These are phyloP conservation scores for Epiperipatus broadwayi DNA, from an alignment of 2,888 invertebrate species.

Conservation along the genomic window DNA sequence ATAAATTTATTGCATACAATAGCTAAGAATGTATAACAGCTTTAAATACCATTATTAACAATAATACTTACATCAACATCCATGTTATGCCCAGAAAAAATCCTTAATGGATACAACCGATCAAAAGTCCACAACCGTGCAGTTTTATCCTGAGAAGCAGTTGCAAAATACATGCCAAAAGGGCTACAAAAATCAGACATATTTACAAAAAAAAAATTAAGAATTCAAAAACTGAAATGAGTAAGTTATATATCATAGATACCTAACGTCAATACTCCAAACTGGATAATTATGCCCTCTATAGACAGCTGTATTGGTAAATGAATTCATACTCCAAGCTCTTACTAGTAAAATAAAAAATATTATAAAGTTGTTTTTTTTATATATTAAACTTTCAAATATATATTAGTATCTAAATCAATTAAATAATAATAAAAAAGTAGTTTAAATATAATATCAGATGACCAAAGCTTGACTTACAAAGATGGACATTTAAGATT, in stretches of 20 bases:
- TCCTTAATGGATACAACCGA: conserved; percentile 55
- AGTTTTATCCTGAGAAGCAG: conserved; percentile 59
- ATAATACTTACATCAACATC: conserved; percentile 59
- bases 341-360: conserved; percentile 15
- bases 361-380: not conserved
- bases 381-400: no score
- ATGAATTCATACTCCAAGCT: conserved; percentile 46
- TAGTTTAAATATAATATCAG: no score
- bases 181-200: conserved; percentile 36
- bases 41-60: no score
- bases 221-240: no score
- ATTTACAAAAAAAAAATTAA: not conserved
- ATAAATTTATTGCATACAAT: no score
- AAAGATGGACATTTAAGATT: no score
- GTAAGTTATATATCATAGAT: conserved; percentile 4
- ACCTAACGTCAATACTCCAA: conserved; percentile 54
- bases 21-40: no score
- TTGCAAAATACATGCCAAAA: conserved; percentile 48
- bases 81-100: conserved; percentile 68
- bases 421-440: no score
- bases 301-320: conserved; percentile 47
- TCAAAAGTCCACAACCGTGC: conserved; percentile 63
- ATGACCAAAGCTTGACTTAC: no score
- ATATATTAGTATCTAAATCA: no score
- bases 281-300: conserved; percentile 72